phyloP scores from a whole-genome alignment of 2,888 invertebrate species.

The Globia sparganii region DNA sequence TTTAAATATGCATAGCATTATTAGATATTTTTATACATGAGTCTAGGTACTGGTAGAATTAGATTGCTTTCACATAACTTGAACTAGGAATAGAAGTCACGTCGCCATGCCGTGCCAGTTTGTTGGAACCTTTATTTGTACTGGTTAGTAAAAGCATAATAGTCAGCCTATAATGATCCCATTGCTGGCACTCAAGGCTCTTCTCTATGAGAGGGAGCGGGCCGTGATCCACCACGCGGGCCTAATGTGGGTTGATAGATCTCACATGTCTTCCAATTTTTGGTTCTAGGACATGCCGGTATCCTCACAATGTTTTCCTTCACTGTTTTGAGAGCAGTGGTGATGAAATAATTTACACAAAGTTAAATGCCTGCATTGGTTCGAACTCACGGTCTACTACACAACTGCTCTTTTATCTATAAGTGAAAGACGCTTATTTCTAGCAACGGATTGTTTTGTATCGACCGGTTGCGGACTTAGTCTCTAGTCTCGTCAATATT shows the following conservation, averaged over 20 bases:
- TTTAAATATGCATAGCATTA: no score
- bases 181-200: neutral
- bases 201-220: neutral
- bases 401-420: neutral
- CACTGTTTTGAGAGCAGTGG: neutral
- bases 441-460: neutral
- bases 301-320: neutral
- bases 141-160: neutral
- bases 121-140: neutral
- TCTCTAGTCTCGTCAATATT: neutral
- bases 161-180: neutral
- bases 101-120: neutral
- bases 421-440: neutral
- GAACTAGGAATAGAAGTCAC: constrained; percentile 5
- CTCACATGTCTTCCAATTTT: neutral
- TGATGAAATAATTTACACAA: neutral
- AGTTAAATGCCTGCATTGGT: neutral
- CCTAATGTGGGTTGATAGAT: neutral
- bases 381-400: neutral
- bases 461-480: neutral
- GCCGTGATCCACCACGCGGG: neutral
- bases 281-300: neutral
- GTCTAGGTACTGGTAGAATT: neutral
- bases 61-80: neutral
- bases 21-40: neutral